phyloP scores from a whole-genome alignment of 2,888 invertebrate species.

The Nysson spinosus region DNA sequence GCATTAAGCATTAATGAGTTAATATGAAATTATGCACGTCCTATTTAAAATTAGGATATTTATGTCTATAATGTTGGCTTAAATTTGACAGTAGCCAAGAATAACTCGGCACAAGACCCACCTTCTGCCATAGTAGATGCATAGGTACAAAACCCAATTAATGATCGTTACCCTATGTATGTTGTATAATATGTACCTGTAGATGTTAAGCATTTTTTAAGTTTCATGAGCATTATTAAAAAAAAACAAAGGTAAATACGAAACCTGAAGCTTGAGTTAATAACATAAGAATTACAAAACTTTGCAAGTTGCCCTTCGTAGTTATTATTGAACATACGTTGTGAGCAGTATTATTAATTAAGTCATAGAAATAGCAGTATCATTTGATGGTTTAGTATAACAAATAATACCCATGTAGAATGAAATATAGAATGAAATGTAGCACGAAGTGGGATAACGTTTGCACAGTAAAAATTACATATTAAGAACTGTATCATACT shows the following conservation, averaged over 20 bases:
- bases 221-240: constrained; percentile 45
- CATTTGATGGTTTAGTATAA: constrained; percentile 7
- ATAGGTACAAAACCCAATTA: constrained; percentile 63
- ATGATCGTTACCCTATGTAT: constrained; percentile 66
- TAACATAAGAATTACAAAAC: constrained; percentile 34
- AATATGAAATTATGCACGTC: constrained; percentile 63
- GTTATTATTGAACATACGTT: constrained; percentile 13
- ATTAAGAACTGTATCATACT: constrained; percentile 8
- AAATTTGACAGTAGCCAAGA: constrained; percentile 69
- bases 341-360: constrained; percentile 22
- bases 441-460: constrained; percentile 2
- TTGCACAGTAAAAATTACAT: constrained; percentile 15
- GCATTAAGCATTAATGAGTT: constrained; percentile 62
- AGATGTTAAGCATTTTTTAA: constrained; percentile 54
- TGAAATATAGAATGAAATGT: too few species aligned
- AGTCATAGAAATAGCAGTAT: constrained; percentile 8
- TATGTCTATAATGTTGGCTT: constrained; percentile 68
- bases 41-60: constrained; percentile 65
- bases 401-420: constrained; percentile 13
- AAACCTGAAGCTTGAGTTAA: constrained; percentile 32
- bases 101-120: constrained; percentile 69
- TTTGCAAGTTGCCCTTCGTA: constrained; percentile 48
- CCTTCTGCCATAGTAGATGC: constrained; percentile 66
- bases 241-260: constrained; percentile 26
- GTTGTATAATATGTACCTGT: constrained; percentile 68